These are phyloP conservation scores for Eilema depressum DNA, from an alignment of 2,888 invertebrate genomes.

Conservation along the genomic window DNA sequence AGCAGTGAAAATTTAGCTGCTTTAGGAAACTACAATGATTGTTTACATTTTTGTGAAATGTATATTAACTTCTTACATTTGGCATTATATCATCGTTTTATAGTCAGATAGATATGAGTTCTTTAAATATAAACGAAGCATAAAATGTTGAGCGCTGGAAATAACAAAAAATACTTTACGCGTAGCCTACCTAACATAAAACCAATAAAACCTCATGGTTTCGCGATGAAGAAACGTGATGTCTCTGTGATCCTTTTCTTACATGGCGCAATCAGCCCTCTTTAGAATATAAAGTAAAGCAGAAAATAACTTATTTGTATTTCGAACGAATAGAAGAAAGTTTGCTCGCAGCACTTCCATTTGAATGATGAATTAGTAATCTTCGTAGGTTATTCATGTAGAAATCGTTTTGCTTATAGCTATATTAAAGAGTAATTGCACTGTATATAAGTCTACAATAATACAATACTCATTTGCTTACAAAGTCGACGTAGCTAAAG, in stretches of 20 bases:
- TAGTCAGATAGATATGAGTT: slow-evolving; percentile 27
- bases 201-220: slow-evolving; percentile 45
- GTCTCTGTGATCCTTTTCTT: slow-evolving; percentile 59
- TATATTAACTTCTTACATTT: slow-evolving; percentile 2
- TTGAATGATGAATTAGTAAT: slow-evolving; percentile 12
- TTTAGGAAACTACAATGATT: slow-evolving; percentile 41
- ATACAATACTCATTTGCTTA: neutral
- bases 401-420: neutral
- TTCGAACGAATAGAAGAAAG: slow-evolving; percentile 61
- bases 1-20: slow-evolving; percentile 16
- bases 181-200: slow-evolving; percentile 31
- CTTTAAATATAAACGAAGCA: slow-evolving; percentile 34
- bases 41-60: slow-evolving; percentile 49
- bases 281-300: slow-evolving; percentile 66
- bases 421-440: neutral
- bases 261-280: slow-evolving; percentile 52
- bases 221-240: slow-evolving; percentile 41
- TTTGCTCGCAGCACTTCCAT: too few species aligned
- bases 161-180: slow-evolving; percentile 34
- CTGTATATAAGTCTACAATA: neutral
- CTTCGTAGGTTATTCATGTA: neutral
- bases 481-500: neutral
- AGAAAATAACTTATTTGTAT: slow-evolving; percentile 59
- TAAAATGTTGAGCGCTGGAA: slow-evolving; percentile 34
- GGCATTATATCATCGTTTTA: slow-evolving; percentile 28